Percentiles rank a stretch among this genome's conserved stretches.
Evolutionary conservation across 2,797 vertebrate genomes (phyloP).

Genomic region (Podargus strigoides): DNA sequence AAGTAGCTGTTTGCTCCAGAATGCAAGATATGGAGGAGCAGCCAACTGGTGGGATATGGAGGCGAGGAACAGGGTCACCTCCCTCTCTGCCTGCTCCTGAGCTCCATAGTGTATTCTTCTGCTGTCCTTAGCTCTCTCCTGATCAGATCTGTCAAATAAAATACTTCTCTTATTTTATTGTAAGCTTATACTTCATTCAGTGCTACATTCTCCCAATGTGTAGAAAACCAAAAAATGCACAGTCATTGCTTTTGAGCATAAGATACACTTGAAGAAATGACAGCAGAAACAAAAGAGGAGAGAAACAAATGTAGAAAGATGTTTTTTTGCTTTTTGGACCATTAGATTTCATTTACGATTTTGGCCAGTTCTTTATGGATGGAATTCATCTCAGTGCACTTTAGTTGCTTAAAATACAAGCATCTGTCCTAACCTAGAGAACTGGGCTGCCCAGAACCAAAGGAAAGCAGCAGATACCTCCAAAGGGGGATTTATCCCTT

Average conservation of each 20-base stretch:
- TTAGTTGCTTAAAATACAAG: not conserved
- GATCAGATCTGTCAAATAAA: not conserved
- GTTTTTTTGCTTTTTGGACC: not conserved
- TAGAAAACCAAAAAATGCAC: not conserved
- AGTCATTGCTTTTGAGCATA: not conserved
- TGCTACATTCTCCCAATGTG: not conserved
- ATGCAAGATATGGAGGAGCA: not conserved
- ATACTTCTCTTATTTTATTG: not conserved
- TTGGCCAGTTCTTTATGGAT: not conserved
- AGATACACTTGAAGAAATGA: not conserved
- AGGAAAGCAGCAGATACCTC: not conserved
- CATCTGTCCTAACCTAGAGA: not conserved
- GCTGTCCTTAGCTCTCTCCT: not conserved
- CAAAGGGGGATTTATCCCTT: not conserved
- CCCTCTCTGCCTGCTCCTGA: not conserved
- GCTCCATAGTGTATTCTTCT: not conserved
- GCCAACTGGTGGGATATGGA: not conserved
- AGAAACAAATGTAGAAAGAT: not conserved
- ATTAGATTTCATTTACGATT: not conserved
- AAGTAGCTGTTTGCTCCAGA: not conserved
- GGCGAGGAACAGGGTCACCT: accelerated
- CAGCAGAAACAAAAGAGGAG: not conserved
- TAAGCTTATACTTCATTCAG: not conserved
- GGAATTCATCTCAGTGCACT: not conserved
- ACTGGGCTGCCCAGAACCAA: not conserved